Conservation (phyloP, 2,113 vertebrate genomes). For the Regulus satrapa region DNA sequence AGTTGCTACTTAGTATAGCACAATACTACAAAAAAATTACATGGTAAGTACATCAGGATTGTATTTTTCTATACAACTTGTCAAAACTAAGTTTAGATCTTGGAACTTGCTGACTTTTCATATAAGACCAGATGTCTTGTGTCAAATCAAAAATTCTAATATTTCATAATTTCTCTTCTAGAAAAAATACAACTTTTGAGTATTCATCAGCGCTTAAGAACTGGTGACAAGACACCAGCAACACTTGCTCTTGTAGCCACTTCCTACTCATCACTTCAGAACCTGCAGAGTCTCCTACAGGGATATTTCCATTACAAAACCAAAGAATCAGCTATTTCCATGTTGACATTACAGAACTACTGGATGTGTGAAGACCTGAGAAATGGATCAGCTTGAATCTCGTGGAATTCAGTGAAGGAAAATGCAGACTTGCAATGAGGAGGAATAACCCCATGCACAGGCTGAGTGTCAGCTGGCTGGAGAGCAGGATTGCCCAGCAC, state of each 20-base stretch:
- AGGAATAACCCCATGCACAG: background rate
- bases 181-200: fast-evolving
- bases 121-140: background rate
- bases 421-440: background rate
- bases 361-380: background rate
- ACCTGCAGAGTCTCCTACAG: background rate
- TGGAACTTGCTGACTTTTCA: background rate
- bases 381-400: background rate
- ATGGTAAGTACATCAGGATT: background rate
- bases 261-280: background rate
- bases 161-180: background rate
- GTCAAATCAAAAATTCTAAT: background rate
- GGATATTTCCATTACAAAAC: background rate
- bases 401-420: background rate
- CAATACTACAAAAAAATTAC: background rate
- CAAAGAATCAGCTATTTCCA: background rate
- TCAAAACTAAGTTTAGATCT: background rate
- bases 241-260: background rate
- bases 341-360: background rate
- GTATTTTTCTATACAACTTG: background rate
- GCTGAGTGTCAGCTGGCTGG: background rate
- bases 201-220: background rate
- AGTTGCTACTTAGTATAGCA: background rate
- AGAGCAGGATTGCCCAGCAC: background rate
- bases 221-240: background rate